phyloP scores from a whole-genome alignment of 2,797 vertebrate genomes.

The Manis crassicaudata region DNA sequence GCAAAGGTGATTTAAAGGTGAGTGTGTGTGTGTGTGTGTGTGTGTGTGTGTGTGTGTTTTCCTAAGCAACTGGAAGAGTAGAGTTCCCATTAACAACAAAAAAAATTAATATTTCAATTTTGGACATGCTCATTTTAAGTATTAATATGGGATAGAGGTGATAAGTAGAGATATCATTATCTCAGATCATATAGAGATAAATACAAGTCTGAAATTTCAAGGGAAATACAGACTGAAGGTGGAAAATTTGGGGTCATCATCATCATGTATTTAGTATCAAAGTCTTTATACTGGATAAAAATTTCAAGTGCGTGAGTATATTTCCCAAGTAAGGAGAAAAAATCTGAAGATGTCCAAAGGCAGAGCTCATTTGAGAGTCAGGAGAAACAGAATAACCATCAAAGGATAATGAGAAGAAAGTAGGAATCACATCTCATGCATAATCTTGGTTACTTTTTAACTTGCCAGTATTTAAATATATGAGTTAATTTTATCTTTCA shows the following conservation, averaged over 20 bases:
- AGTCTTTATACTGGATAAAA: neutral
- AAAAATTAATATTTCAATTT: neutral
- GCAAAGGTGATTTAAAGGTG: neutral
- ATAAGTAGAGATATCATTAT: neutral
- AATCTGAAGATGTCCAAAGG: neutral
- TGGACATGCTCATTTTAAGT: neutral
- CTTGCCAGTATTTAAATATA: neutral
- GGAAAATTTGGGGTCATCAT: neutral
- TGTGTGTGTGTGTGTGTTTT: neutral
- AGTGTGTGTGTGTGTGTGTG: neutral
- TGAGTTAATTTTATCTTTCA: neutral
- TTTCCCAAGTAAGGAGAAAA: neutral
- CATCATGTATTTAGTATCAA: neutral
- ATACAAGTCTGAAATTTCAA: neutral
- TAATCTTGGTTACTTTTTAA: neutral
- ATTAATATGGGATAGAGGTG: neutral
- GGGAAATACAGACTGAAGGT: neutral
- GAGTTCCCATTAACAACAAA: neutral
- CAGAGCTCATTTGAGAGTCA: neutral
- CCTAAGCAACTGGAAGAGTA: neutral
- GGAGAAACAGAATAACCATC: neutral
- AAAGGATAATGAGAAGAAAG: neutral
- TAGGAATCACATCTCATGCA: neutral
- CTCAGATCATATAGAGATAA: neutral
- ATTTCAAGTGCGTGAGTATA: neutral